Conservation (phyloP, 2,888 invertebrate genomes). For the Himalopsyche anomala region DNA sequence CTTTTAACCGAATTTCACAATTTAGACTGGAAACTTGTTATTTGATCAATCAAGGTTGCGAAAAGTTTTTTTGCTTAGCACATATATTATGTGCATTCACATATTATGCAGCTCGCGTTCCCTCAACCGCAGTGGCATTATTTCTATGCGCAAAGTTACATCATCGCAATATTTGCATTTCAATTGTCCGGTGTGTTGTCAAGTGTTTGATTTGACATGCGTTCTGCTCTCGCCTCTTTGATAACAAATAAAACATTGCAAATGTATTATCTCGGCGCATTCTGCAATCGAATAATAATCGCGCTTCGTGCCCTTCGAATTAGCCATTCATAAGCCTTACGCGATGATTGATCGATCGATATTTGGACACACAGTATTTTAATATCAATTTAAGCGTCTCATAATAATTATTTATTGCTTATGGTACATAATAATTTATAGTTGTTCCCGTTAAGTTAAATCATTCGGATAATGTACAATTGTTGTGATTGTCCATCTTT, state of each 20-base stretch:
- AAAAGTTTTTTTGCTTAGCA: too few relatives aligned
- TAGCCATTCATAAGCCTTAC: background rate
- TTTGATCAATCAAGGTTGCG: too few relatives aligned
- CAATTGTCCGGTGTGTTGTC: conserved; percentile 16
- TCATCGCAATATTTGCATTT: conserved; percentile 30
- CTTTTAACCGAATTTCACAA: too few relatives aligned
- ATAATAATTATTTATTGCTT: too few relatives aligned
- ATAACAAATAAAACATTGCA: background rate
- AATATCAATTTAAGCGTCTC: background rate
- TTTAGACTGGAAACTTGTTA: too few relatives aligned
- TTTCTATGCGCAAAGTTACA: conserved; percentile 8
- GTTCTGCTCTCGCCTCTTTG: background rate
- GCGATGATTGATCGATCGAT: background rate
- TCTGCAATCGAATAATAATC: background rate
- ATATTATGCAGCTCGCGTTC: conserved; percentile 2
- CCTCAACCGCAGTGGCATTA: background rate
- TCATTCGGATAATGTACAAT: too few relatives aligned
- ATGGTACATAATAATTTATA: too few relatives aligned
- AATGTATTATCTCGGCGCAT: background rate
- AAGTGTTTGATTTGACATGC: conserved; percentile 34
- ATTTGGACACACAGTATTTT: background rate
- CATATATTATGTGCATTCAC: background rate
- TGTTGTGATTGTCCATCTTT: too few relatives aligned
- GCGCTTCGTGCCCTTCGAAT: background rate
- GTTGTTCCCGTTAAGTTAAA: too few relatives aligned